Evolutionary conservation across 2,113 vertebrate genomes (phyloP).

Genomic region (Gobio gobio): DNA sequence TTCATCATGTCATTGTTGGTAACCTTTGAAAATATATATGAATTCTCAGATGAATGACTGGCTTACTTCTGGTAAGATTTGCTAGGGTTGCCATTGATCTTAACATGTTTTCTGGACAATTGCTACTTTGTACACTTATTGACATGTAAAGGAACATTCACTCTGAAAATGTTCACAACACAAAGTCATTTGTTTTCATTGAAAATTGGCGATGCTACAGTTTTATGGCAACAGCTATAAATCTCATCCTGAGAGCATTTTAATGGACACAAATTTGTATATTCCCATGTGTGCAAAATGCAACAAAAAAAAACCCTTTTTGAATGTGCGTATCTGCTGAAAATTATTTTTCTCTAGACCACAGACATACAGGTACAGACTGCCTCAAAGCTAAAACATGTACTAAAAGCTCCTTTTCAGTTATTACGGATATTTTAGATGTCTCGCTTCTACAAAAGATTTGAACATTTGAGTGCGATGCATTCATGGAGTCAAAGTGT

Average conservation of each 20-base stretch:
- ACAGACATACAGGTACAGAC: background rate
- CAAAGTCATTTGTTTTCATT: background rate
- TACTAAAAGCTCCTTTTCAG: background rate
- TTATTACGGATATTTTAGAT: background rate
- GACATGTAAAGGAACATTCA: background rate
- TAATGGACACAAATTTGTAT: background rate
- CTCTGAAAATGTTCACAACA: background rate
- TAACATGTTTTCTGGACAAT: background rate
- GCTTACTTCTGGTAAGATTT: slow-evolving; percentile 9
- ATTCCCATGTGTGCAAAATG: background rate
- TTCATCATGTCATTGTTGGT: slow-evolving; percentile 35
- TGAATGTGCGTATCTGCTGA: background rate
- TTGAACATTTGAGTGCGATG: background rate
- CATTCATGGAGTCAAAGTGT: slow-evolving; percentile 5
- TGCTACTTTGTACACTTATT: background rate
- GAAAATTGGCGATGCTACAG: background rate
- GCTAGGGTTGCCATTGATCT: background rate
- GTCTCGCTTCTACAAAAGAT: background rate
- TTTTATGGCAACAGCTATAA: background rate
- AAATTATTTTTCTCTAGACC: background rate
- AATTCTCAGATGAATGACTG: slow-evolving; percentile 25
- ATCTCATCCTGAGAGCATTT: background rate
- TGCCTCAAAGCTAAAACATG: background rate
- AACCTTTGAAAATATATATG: slow-evolving; percentile 32
- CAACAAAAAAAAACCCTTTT: background rate